Conservation (phyloP, 2,797 vertebrate genomes). For the Sebastes ruberrimus region DNA sequence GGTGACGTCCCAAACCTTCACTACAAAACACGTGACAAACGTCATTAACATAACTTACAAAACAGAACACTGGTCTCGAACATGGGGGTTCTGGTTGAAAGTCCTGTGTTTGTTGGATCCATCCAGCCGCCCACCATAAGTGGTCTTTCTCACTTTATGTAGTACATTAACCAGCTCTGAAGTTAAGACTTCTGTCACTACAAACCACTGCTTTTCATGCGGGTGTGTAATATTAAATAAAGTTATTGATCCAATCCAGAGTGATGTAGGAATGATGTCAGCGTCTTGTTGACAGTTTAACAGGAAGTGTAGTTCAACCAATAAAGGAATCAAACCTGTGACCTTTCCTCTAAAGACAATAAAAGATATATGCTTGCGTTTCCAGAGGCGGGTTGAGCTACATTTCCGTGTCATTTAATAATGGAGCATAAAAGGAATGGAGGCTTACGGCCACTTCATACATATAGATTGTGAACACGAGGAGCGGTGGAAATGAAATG, state of each 20-base stretch:
- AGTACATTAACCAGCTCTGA: no score
- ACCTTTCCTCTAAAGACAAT: neutral
- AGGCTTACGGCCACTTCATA: neutral
- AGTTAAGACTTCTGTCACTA: no score
- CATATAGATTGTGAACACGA: neutral
- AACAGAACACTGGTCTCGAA: no score
- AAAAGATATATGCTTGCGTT: neutral
- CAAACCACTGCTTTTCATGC: no score
- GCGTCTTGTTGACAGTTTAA: neutral
- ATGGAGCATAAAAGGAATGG: neutral
- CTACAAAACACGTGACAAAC: no score
- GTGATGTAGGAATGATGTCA: neutral
- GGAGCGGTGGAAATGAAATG: neutral
- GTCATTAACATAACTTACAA: no score
- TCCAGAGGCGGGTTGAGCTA: neutral
- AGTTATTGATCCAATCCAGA: neutral
- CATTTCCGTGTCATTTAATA: constrained; percentile 5
- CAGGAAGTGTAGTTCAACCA: neutral
- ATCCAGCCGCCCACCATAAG: no score
- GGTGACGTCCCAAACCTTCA: no score
- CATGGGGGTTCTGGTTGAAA: rapidly evolving
- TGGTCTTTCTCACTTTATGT: no score
- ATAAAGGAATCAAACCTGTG: neutral
- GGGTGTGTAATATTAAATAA: no score
- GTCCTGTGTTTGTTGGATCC: no score